Percentiles rank a stretch among this genome's conserved stretches.
Evolutionary conservation across 1,140 invertebrate genomes (phyloP).

Genomic region (Ostrea edulis): DNA sequence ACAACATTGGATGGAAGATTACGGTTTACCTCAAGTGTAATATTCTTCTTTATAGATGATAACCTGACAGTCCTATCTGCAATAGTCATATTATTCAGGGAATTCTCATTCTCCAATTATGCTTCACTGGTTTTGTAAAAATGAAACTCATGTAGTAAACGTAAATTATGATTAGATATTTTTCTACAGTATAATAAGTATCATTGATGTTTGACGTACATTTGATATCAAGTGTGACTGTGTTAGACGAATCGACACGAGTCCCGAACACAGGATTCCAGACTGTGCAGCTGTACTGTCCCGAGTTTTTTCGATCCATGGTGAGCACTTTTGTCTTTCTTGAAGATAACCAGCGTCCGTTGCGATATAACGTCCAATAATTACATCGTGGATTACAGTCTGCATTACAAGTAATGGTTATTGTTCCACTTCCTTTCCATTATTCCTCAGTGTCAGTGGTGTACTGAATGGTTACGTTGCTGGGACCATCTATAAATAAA

Average conservation of each 20-base stretch:
- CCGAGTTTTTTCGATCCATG: background rate
- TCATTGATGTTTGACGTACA: background rate
- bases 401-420: background rate
- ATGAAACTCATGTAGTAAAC: too few species aligned
- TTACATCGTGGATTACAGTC: background rate
- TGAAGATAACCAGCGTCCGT: background rate
- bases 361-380: background rate
- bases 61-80: background rate
- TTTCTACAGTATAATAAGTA: too few species aligned
- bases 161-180: too few species aligned
- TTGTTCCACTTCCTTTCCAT: background rate
- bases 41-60: too few species aligned
- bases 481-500: background rate
- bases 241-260: background rate
- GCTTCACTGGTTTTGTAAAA: too few species aligned
- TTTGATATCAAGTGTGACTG: too few species aligned
- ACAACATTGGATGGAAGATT: too few species aligned
- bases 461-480: background rate
- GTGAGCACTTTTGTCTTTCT: too few species aligned
- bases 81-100: background rate
- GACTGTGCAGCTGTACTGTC: background rate
- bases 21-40: too few species aligned
- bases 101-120: too few species aligned
- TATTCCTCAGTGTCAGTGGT: background rate
- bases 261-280: background rate